Base-by-base conservation (phyloP, 2,113 vertebrate genomes). In the Girardinichthys multiradiatus region DNA sequence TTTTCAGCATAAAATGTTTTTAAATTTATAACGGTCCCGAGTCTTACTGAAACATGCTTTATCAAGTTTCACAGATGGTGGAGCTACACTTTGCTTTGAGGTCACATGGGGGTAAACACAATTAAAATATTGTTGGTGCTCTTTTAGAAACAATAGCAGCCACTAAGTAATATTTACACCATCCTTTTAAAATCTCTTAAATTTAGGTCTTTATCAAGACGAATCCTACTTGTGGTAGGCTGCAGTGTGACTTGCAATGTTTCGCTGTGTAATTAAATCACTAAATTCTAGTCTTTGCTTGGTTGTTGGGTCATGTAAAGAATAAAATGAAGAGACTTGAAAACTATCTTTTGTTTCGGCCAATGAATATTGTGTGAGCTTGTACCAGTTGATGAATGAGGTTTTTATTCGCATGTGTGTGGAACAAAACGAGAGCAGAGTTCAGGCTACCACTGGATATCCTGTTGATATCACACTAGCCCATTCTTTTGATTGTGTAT, bases 401-500 rank as follows among this genome's bases (percentile, higher is more conserved):
- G 68, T 89, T 91, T 88, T 79, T 88, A 90, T 92, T 91, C 87
- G 77, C 81, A 88, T 87, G 76, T 71, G 58, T 39, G 42, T 86
- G 71, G 77, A 86, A 91, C 90, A 91, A 89, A 91, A 89, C 84
- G 76, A 73, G 77, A 81, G 83, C 72, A 79, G 80, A 89, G 75
- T 89, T 80, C 82, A 60, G 72, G 79, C 87, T 83, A 84, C 87
- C 86, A 84, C 83, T 89, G 88, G 87, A 92, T 90, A 91, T 92
- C 92, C 92, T 92, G 92, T 90, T 88, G 85, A 87, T 90, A 85
- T 84, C 88, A 91, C 87, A 90, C 86, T 87, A 81, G 69, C 66
- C 79, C 76, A 82, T 89, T 90, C 88, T 92, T 87, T 84, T 3
- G 12, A 39, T 48, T 64, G 60, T 88, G 82, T 76, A 48, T 82